Conservation (phyloP, 2,797 vertebrate genomes). For the Odontamblyopus lacepedii region DNA sequence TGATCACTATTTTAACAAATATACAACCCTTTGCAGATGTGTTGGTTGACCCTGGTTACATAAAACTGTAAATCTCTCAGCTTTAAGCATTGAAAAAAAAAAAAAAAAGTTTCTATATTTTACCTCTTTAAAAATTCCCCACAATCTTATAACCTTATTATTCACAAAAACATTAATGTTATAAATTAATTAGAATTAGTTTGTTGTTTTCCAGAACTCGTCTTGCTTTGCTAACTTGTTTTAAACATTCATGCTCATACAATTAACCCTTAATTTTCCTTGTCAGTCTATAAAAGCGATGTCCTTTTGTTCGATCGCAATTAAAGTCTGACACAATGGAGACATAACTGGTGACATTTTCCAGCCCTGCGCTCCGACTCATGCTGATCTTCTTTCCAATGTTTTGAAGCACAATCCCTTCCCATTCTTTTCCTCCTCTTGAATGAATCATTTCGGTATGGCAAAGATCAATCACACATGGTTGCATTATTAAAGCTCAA, state of each 20-base stretch:
- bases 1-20: too few species aligned
- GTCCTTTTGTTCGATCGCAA: constrained; percentile 32
- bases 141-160: too few species aligned
- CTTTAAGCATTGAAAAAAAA: too few species aligned
- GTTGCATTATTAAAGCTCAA: background rate
- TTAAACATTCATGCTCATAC: constrained; percentile 6
- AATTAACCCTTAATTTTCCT: background rate
- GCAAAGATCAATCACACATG: constrained; percentile 5
- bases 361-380: constrained; percentile 28
- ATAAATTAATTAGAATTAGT: too few species aligned
- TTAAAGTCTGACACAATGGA: constrained; percentile 32
- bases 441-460: constrained; percentile 6
- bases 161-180: too few species aligned
- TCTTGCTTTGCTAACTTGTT: background rate
- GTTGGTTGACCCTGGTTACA: too few species aligned
- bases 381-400: constrained; percentile 1
- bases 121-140: too few species aligned
- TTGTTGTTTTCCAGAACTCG: too few species aligned
- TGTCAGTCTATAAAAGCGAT: constrained; percentile 4
- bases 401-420: background rate
- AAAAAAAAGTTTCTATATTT: too few species aligned
- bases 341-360: constrained; percentile 43
- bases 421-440: background rate
- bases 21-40: too few species aligned
- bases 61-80: too few species aligned